These are phyloP conservation scores for Leptinotarsa defecta DNA, from an alignment of 1,140 invertebrate species.

Conservation along the genomic window DNA sequence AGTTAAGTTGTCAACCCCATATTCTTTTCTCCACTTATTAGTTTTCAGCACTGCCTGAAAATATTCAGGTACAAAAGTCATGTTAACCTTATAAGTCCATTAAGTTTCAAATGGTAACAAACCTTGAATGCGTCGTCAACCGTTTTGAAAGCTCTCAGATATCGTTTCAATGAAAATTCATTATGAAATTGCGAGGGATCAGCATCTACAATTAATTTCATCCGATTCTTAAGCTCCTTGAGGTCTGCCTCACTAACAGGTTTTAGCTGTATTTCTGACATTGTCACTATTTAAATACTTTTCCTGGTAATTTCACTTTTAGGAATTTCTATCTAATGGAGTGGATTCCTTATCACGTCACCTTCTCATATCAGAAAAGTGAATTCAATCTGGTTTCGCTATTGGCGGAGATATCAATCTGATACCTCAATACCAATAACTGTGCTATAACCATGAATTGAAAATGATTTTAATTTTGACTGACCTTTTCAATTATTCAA, in stretches of 20 bases:
- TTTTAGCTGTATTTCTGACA: constrained; percentile 57
- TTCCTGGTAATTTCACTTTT: too few relatives aligned
- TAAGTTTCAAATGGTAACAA: constrained; percentile 25
- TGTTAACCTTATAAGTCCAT: not conserved
- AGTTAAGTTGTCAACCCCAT: constrained; percentile 65
- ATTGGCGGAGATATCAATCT: too few relatives aligned
- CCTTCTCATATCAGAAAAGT: not conserved
- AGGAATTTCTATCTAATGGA: not conserved
- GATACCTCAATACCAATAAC: too few relatives aligned
- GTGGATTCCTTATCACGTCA: not conserved
- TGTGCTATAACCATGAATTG: too few relatives aligned
- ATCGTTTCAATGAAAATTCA: constrained; percentile 70
- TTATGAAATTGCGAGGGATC: constrained; percentile 74
- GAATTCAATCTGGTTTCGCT: not conserved
- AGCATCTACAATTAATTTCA: constrained; percentile 71
- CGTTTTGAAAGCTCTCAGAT: constrained; percentile 71
- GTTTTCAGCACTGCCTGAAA: constrained; percentile 73
- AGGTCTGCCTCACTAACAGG: constrained; percentile 65
- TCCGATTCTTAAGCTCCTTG: constrained; percentile 67
- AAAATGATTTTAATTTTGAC: too few relatives aligned
- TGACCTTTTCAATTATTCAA: too few relatives aligned
- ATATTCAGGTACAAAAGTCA: not conserved
- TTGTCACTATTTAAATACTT: too few relatives aligned
- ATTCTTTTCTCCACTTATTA: constrained; percentile 76
- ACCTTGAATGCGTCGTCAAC: constrained; percentile 75